Conservation (phyloP, 1,140 invertebrate genomes). For the Psilanteris sp. region DNA sequence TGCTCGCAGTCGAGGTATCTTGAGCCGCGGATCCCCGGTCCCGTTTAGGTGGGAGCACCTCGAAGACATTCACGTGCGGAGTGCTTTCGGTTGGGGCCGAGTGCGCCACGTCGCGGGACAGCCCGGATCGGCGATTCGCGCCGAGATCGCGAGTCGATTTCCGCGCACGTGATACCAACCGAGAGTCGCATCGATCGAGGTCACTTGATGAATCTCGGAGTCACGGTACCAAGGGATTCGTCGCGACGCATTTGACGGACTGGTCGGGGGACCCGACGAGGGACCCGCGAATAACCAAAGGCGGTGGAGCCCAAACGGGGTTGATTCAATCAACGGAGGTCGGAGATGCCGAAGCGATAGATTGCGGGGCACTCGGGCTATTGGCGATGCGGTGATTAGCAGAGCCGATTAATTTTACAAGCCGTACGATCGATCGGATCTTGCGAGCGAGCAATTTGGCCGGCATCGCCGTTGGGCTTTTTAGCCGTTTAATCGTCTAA, state of each 20-base stretch:
- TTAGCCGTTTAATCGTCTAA: background rate
- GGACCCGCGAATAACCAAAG: background rate
- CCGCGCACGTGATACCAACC: conserved; percentile 3
- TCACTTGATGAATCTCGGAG: background rate
- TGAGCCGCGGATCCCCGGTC: conserved; percentile 13
- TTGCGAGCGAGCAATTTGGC: conserved; percentile 17
- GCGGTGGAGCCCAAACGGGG: conserved; percentile 5
- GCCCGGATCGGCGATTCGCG: background rate
- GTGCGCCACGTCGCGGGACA: too few species aligned
- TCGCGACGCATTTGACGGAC: background rate
- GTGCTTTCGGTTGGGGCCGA: background rate
- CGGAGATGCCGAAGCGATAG: conserved; percentile 27
- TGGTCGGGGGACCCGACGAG: background rate
- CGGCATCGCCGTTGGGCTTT: background rate
- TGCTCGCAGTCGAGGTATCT: conserved; percentile 39
- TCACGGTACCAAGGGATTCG: background rate
- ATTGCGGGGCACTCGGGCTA: conserved; percentile 21
- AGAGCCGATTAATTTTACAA: conserved; percentile 47
- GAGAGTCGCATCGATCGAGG: conserved; percentile 2
- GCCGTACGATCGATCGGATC: conserved; percentile 45
- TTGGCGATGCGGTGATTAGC: conserved; percentile 49
- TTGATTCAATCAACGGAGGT: conserved; percentile 42
- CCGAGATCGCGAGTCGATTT: too few species aligned
- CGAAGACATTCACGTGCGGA: conserved; percentile 7
- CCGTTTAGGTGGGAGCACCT: conserved; percentile 14